A percentile compares a stretch with the other conserved stretches of the same genome.
These are phyloP conservation scores for Sebastolobus altivelis DNA, from an alignment of 2,797 vertebrate species.

Conservation along the genomic window DNA sequence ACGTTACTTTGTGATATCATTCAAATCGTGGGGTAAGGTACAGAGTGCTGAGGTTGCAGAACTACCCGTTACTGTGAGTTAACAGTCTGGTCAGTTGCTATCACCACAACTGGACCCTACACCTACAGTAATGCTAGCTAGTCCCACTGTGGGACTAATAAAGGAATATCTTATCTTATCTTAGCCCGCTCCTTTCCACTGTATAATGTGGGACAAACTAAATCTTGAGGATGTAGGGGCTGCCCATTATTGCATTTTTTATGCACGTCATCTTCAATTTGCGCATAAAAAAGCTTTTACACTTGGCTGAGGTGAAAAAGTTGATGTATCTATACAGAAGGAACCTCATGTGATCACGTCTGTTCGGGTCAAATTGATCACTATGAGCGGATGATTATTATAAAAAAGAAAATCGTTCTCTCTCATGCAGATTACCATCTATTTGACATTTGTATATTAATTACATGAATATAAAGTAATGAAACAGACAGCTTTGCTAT, in stretches of 20 bases:
- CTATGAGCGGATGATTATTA: too few relatives aligned
- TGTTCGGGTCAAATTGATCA: too few relatives aligned
- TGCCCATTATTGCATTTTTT: background rate
- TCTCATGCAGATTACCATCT: too few relatives aligned
- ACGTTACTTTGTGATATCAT: background rate
- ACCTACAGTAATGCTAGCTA: too few relatives aligned
- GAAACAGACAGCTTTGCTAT: too few relatives aligned
- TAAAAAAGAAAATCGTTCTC: too few relatives aligned
- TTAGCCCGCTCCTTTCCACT: background rate
- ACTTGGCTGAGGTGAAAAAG: background rate
- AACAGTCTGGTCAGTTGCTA: background rate
- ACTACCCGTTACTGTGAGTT: background rate
- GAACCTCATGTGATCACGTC: too few relatives aligned
- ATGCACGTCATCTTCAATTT: background rate
- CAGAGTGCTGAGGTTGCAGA: background rate
- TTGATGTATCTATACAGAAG: background rate
- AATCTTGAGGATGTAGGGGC: background rate
- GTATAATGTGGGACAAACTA: background rate
- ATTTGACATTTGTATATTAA: too few relatives aligned
- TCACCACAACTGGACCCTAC: too few relatives aligned
- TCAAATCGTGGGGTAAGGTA: background rate
- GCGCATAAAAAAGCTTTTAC: background rate
- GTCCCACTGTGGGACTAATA: too few relatives aligned
- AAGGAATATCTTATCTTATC: too few relatives aligned
- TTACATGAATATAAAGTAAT: too few relatives aligned